A percentile compares a stretch with the other conserved stretches of the same genome.
phyloP scores from a whole-genome alignment of 2,797 vertebrate genomes.

The Pangasius sanitwongsei region DNA sequence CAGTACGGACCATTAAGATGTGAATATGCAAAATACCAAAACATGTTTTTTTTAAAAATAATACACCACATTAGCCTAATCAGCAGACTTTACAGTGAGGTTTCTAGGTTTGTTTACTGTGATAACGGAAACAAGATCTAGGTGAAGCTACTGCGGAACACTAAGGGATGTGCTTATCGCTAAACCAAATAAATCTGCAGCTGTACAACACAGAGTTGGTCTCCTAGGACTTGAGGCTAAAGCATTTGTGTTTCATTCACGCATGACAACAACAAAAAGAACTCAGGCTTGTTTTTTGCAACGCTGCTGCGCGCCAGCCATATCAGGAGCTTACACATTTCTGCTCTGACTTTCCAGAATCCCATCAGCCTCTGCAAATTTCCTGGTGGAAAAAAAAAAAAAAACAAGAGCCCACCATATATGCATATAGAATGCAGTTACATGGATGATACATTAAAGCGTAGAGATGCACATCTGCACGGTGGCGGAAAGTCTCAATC shows the following conservation, averaged over 20 bases:
- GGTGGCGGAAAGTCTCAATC: constrained; percentile 74
- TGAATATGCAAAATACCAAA: not conserved
- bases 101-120: not conserved
- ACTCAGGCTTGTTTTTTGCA: constrained; percentile 8
- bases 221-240: constrained; percentile 40
- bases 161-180: constrained; percentile 53
- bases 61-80: not conserved
- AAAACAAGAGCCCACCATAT: not conserved
- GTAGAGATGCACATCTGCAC: constrained; percentile 73
- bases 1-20: not conserved
- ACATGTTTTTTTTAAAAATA: not conserved
- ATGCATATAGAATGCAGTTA: not conserved
- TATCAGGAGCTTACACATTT: constrained; percentile 13
- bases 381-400: not conserved
- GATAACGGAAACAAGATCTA: constrained; percentile 8
- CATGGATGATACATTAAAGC: constrained; percentile 55
- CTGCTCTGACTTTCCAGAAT: not conserved
- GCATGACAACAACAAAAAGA: constrained; percentile 45
- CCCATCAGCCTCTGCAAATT: constrained; percentile 13
- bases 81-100: not conserved
- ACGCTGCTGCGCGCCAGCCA: not conserved
- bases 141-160: constrained; percentile 35
- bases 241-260: constrained; percentile 44
- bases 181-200: constrained; percentile 48
- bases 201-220: constrained; percentile 39